A percentile compares a stretch with the other conserved stretches of the same genome.
Evolutionary conservation across 2,113 vertebrate genomes (phyloP).

Genomic region (Hydropotes inermis): DNA sequence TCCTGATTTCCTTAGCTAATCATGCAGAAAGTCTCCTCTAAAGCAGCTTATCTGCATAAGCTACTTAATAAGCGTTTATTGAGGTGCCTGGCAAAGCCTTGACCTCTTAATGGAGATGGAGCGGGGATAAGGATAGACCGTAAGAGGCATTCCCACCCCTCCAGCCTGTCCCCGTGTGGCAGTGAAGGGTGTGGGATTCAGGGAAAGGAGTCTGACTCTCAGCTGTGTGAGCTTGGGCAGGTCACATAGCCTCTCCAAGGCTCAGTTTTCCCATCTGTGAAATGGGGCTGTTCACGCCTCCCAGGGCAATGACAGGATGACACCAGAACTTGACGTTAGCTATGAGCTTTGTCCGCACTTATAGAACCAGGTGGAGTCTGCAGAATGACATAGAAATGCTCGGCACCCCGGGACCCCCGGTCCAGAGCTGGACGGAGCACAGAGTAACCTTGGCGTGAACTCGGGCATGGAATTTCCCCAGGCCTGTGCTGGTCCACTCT

Average conservation of each 20-base stretch:
- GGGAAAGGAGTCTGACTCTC: background rate
- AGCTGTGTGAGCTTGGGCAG: background rate
- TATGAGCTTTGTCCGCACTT: background rate
- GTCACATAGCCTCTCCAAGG: background rate
- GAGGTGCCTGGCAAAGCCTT: background rate
- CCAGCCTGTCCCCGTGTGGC: rapidly evolving
- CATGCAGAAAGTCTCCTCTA: background rate
- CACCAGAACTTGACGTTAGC: rapidly evolving
- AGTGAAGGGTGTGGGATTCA: rapidly evolving
- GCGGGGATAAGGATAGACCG: background rate
- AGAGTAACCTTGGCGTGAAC: background rate
- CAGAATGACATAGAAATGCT: rapidly evolving
- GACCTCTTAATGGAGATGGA: background rate
- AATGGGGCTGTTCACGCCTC: background rate
- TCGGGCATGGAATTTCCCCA: background rate
- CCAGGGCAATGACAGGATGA: background rate
- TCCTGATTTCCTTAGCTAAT: background rate
- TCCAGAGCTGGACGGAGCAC: rapidly evolving
- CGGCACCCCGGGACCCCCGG: background rate
- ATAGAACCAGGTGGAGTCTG: rapidly evolving
- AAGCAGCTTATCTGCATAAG: background rate
- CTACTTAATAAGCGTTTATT: background rate
- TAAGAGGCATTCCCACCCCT: background rate
- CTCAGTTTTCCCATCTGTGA: background rate
- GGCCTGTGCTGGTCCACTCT: rapidly evolving